Conservation (phyloP, 2,113 vertebrate species). For the Corynorhinus townsendii region DNA sequence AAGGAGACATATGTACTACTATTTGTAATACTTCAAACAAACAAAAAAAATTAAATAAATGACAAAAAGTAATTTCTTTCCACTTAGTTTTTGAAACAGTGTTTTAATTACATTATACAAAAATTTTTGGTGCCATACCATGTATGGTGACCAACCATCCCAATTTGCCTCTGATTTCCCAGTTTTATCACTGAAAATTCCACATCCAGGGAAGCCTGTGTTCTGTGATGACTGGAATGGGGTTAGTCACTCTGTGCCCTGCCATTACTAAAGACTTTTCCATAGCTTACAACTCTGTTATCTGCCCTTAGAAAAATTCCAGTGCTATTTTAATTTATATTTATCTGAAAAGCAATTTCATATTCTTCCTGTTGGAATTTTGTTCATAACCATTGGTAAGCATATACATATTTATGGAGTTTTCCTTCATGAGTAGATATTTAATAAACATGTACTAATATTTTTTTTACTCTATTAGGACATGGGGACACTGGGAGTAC, state of each 20-base stretch:
- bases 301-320: constrained; percentile 16
- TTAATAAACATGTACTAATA: not conserved
- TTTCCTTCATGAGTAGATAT: not conserved
- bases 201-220: not conserved
- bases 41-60: no score
- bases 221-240: not conserved
- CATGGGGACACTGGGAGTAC: not conserved
- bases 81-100: not conserved
- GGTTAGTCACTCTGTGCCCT: not conserved
- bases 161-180: not conserved
- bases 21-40: no score
- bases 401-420: not conserved
- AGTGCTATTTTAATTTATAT: constrained; percentile 1
- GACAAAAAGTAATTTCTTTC: not conserved
- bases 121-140: not conserved
- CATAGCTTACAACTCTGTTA: not conserved
- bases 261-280: not conserved
- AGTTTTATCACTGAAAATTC: constrained; percentile 2
- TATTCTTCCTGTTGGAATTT: constrained; percentile 35
- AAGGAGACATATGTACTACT: no score
- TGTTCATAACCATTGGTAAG: not conserved
- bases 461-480: not conserved
- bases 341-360: not conserved
- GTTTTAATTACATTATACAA: not conserved
- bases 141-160: not conserved